Evolutionary conservation across 2,888 invertebrate species (phyloP), one percentile per base, ranked within the genome.

Genomic region (Pocota personata): DNA sequence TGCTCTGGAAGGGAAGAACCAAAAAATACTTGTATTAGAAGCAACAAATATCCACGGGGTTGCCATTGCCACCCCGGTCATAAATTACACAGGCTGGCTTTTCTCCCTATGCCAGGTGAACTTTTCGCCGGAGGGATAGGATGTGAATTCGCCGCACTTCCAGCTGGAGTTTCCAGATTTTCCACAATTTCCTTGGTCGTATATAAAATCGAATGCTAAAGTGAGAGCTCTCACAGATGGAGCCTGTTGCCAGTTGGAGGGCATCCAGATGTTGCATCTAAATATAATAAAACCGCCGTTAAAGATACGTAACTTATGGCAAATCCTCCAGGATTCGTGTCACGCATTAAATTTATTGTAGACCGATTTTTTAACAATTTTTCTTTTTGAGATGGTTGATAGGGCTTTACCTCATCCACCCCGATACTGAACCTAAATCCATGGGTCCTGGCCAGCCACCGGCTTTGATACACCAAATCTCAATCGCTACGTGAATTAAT

Each of bases 401-500:
- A 12, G 12, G 10, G 21, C 16, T 64, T 14, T 6, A 21, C 7
- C 21, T 43, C 43, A 69, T 16, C 37, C 19, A 35, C 57, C 32
- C 24, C 10, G 37, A 40, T 27, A 24, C 7, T 4, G 37, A 24
- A 24, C 27, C 24, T 24, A 30, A 64, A 24, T 14, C 10, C 19
- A 14, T 14, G 14, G 32, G 32, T 19, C 48, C 48, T 50, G 27
- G 55, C 30, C 19, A 67, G 66, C 32, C 48, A 55, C 35, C 7
- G 46, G 27, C 40, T 30, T 52, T 48, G 60, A 69, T 55, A 27
- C 24, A 73, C 66, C 35, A 10, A 52, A 58, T 66, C 43, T 32
- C 71, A 72, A 52, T 8, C 67, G 72, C 62, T 79, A 64, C 69
- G 67, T 80, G 79, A 88, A 88, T 88, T 87, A 89, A 88, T 89